Evolutionary conservation across 2,113 vertebrate genomes (phyloP).

Genomic region (Perca flavescens): DNA sequence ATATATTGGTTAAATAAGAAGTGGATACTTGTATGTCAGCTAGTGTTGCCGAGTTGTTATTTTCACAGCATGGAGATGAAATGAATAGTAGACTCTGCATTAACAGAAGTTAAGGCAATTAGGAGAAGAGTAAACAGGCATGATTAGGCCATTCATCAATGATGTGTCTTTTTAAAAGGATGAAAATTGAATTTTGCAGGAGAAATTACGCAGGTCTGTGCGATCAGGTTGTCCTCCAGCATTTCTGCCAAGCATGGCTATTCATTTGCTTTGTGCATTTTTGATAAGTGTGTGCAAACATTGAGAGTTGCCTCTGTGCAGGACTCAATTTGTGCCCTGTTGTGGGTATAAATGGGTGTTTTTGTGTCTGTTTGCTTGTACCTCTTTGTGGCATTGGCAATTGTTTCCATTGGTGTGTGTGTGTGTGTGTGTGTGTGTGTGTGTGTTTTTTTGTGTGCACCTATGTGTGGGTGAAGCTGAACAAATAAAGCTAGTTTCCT

Average conservation of each 20-base stretch:
- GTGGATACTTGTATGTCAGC: not conserved
- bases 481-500: conserved; percentile 79
- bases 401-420: conserved; percentile 52
- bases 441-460: conserved; percentile 41
- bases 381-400: conserved; percentile 47
- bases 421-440: conserved; percentile 36
- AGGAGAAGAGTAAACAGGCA: not conserved
- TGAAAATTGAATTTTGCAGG: not conserved
- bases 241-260: conserved; percentile 22
- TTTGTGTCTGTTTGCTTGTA: conserved; percentile 26
- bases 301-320: conserved; percentile 14
- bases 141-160: not conserved
- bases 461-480: conserved; percentile 75
- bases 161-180: not conserved
- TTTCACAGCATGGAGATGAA: not conserved
- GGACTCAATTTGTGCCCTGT: conserved; percentile 26
- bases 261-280: conserved; percentile 40
- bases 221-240: conserved; percentile 46
- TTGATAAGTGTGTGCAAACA: conserved; percentile 41
- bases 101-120: not conserved
- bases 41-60: not conserved
- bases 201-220: conserved; percentile 12
- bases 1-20: not conserved
- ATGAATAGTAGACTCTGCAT: not conserved
- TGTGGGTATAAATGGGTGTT: conserved; percentile 30